A percentile compares a stretch with the other conserved stretches of the same genome.
Conservation (phyloP, 2,113 vertebrate genomes). For the Pangasianodon hypophthalmus region DNA sequence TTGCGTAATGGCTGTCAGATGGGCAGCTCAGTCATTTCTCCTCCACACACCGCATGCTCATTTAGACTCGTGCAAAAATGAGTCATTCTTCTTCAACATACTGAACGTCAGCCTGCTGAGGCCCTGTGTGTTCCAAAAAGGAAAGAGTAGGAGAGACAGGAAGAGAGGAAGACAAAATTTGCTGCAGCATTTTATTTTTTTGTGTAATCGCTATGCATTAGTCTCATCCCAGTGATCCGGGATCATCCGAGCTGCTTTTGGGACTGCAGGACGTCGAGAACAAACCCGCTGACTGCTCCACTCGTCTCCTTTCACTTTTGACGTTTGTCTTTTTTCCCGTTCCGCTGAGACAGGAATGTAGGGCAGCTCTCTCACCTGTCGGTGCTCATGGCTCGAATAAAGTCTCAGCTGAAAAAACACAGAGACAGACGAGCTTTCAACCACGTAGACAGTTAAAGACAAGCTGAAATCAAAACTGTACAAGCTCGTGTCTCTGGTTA, state of each 20-base stretch:
- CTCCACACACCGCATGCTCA: conserved; percentile 16
- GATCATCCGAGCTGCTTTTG: background rate
- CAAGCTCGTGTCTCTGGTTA: background rate
- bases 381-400: background rate
- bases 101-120: conserved; percentile 26
- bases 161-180: background rate
- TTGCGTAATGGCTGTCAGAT: background rate
- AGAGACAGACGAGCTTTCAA: background rate
- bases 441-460: background rate
- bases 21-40: conserved; percentile 4
- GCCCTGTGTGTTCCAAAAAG: background rate
- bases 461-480: background rate
- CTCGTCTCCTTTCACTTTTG: background rate
- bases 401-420: background rate
- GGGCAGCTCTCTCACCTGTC: conserved; percentile 21
- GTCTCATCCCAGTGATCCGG: background rate
- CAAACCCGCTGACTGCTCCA: background rate
- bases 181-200: background rate
- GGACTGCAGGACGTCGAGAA: background rate
- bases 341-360: conserved; percentile 33
- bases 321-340: conserved; percentile 3
- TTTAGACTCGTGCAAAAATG: conserved; percentile 26
- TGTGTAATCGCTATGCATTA: background rate
- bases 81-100: conserved; percentile 19
- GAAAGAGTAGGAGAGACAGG: background rate